Percentiles rank a stretch among this genome's conserved stretches.
Conservation (phyloP, 2,888 invertebrate genomes). For the Fabriciana adippe region DNA sequence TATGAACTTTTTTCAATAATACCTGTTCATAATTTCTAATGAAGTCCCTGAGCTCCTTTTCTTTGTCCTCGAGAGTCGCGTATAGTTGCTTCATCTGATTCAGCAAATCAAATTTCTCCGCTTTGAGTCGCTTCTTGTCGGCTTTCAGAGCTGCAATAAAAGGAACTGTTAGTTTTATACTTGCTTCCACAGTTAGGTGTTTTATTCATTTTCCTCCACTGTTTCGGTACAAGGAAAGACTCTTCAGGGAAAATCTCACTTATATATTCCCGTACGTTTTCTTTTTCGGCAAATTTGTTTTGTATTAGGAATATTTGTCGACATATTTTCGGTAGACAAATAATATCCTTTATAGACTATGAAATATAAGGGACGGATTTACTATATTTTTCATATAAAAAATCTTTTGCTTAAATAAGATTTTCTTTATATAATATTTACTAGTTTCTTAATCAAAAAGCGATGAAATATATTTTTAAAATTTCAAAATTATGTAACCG, state of each 20-base stretch:
- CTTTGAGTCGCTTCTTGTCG: conserved; percentile 94
- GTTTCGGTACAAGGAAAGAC: conserved; percentile 32
- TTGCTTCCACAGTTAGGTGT: conserved; percentile 21
- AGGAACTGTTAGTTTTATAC: conserved; percentile 33
- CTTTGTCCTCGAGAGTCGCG: conserved; percentile 96
- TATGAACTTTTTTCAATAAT: conserved; percentile 3
- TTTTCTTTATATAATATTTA: no score
- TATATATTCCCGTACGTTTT: conserved; percentile 22
- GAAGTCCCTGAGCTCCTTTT: conserved; percentile 95
- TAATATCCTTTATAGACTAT: neutral
- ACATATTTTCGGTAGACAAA: conserved; percentile 2
- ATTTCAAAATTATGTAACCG: no score
- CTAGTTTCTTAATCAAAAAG: no score
- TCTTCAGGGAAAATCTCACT: conserved; percentile 25
- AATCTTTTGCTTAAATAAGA: no score
- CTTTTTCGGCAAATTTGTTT: conserved; percentile 16
- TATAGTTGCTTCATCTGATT: conserved; percentile 98
- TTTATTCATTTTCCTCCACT: conserved; percentile 35
- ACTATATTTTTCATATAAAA: no score
- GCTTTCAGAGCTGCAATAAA: conserved; percentile 87
- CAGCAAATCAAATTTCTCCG: conserved; percentile 95
- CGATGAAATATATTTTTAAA: no score
- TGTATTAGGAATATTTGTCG: conserved; percentile 17
- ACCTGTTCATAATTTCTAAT: conserved; percentile 97
- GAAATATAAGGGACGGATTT: no score